Evolutionary conservation across 1,140 invertebrate species (phyloP), one percentile per base, ranked within the genome.

Genomic region (Platyscapa corneri): DNA sequence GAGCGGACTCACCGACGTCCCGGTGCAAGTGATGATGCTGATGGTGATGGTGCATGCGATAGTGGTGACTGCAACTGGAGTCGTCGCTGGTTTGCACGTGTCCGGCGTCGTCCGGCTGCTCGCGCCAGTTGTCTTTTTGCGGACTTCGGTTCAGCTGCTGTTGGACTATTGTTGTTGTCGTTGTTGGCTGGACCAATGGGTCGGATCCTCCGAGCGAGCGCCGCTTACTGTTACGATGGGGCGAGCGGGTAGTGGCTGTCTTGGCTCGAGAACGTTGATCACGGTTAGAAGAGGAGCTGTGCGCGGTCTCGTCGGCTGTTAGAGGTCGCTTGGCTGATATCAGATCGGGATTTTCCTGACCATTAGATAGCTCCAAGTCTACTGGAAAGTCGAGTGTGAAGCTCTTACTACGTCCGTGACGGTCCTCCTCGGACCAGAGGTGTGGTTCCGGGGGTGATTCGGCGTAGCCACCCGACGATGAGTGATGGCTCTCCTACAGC

Each of bases 401-500:
- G n/a, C 94, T 94, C 90, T 95, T 96, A 90, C 95, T 96, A 87
- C 94, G 94, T 84, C 94, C 93, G 86, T 94, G 93, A 89, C 95
- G 94, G 72, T 96, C 95, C 77, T 96, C 96, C 42, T 95, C 94
- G 37, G 94, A 94, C 95, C 95, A 96, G 0, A 88, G 82, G 18
- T 90, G 90, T n/a, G 93, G 94, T 88, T 97, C 96, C 46, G 96
- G 95, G 0, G 96, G 94, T 20, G 96, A 96, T 89, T 96, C 96
- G 89, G 96, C 96, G 89, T 97, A 97, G 87, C 96, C 96, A 3
- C 96, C 96, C 1, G 96, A 96, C 1, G 96, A 96, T 74, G 96
- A 96, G 89, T 96, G 96, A 84, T 95, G 95, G 60, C 95, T 95
- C 91, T 93, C 90, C 89, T 90, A 80, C 0, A n/a, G 14, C n/a